Evolutionary conservation across 2,113 vertebrate genomes (phyloP).

Genomic region (Helogale parvula): DNA sequence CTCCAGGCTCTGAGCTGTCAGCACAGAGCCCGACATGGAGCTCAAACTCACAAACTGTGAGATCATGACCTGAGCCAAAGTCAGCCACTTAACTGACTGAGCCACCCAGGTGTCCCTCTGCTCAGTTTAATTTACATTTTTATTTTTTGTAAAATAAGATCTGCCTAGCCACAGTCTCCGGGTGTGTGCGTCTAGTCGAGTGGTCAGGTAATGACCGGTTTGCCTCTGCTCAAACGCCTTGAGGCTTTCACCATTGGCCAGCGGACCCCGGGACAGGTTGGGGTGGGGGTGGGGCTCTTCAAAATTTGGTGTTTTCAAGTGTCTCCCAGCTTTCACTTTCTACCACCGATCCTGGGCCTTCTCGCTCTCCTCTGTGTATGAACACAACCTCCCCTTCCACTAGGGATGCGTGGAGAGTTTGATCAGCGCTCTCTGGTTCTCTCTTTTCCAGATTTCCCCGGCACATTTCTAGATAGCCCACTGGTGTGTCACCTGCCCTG

Average conservation of each 20-base stretch:
- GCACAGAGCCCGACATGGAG: too few species aligned
- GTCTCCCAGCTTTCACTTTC: background rate
- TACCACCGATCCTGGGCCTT: background rate
- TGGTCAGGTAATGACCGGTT: background rate
- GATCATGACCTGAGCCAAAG: too few species aligned
- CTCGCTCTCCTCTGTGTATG: background rate
- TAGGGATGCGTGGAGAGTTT: background rate
- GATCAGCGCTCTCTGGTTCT: background rate
- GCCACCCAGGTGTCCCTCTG: too few species aligned
- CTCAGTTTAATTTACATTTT: background rate
- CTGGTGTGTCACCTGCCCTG: background rate
- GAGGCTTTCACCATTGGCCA: background rate
- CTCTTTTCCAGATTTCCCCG: background rate
- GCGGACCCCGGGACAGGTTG: accelerated
- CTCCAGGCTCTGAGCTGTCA: too few species aligned
- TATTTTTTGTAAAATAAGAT: background rate
- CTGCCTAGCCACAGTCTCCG: background rate
- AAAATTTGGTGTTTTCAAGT: background rate
- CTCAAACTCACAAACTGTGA: too few species aligned
- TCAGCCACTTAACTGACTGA: too few species aligned
- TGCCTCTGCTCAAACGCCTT: background rate
- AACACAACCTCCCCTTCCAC: background rate
- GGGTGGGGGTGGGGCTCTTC: background rate
- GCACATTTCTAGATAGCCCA: background rate
- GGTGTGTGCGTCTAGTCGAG: background rate